Percentiles rank a stretch among this genome's conserved stretches.
Evolutionary conservation across 2,113 vertebrate species (phyloP).

Genomic region (Pantherophis guttatus): DNA sequence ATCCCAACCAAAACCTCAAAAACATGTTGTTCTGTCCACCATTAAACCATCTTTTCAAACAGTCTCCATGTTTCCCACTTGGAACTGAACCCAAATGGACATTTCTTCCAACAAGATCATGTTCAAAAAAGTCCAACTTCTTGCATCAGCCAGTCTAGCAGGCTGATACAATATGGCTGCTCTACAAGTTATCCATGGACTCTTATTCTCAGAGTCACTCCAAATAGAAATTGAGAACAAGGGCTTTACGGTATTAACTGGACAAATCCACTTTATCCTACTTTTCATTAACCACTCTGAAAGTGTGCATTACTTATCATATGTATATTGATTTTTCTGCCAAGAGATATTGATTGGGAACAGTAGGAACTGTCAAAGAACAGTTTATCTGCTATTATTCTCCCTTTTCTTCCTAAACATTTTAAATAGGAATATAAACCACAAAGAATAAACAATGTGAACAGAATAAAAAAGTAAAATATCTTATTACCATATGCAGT

Average conservation of each 20-base stretch:
- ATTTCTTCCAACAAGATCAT: background rate
- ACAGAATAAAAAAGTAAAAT: background rate
- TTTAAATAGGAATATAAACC: background rate
- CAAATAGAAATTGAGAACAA: background rate
- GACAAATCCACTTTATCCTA: background rate
- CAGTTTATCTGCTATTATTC: background rate
- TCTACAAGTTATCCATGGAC: background rate
- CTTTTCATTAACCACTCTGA: background rate
- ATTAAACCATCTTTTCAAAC: too few species aligned
- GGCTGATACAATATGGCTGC: background rate
- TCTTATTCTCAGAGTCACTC: background rate
- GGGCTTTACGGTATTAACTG: background rate
- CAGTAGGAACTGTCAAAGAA: background rate
- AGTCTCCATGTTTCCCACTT: too few species aligned
- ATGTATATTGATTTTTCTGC: constrained; percentile 9
- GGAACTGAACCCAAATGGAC: too few species aligned
- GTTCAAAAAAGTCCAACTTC: background rate
- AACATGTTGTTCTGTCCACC: too few species aligned
- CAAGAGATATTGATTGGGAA: background rate
- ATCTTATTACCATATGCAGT: too few species aligned
- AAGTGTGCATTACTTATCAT: background rate
- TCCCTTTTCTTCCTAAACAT: background rate
- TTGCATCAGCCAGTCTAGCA: background rate
- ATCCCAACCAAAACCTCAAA: too few species aligned
- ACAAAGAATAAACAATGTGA: background rate